These are phyloP conservation scores for Ormyrus thymus DNA, from an alignment of 2,888 invertebrate genomes.

Conservation along the genomic window DNA sequence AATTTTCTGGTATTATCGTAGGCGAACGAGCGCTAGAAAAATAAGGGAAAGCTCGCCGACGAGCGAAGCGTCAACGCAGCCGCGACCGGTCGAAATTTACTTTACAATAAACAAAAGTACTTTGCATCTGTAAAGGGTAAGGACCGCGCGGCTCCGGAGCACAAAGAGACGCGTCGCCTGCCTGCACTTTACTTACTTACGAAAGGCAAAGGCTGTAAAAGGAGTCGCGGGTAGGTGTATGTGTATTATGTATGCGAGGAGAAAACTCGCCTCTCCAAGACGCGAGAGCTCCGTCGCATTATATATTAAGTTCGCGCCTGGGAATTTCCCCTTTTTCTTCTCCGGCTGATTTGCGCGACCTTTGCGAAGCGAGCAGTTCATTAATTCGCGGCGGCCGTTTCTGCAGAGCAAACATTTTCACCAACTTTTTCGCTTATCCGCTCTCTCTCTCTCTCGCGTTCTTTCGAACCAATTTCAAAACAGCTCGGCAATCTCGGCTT, in stretches of 20 bases:
- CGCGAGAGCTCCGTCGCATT: no score
- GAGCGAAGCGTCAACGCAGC: constrained; percentile 16
- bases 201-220: constrained; percentile 38
- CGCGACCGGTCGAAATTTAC: not conserved
- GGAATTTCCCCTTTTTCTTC: constrained; percentile 5
- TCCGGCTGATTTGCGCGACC: no score
- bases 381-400: no score
- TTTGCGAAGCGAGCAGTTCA: no score
- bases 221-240: constrained; percentile 13
- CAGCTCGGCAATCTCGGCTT: not conserved
- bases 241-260: not conserved
- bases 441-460: constrained; percentile 19
- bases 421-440: not conserved
- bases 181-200: constrained; percentile 20
- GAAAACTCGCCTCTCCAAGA: not conserved
- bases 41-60: not conserved
- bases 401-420: no score
- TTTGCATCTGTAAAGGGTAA: not conserved
- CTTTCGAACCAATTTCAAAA: constrained; percentile 23
- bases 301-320: no score
- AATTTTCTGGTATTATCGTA: no score
- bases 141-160: no score
- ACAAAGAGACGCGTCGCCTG: not conserved
- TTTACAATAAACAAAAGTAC: not conserved
- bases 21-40: not conserved